These are phyloP conservation scores for Trogon melanurus DNA, from an alignment of 2,113 vertebrate genomes.

Conservation along the genomic window DNA sequence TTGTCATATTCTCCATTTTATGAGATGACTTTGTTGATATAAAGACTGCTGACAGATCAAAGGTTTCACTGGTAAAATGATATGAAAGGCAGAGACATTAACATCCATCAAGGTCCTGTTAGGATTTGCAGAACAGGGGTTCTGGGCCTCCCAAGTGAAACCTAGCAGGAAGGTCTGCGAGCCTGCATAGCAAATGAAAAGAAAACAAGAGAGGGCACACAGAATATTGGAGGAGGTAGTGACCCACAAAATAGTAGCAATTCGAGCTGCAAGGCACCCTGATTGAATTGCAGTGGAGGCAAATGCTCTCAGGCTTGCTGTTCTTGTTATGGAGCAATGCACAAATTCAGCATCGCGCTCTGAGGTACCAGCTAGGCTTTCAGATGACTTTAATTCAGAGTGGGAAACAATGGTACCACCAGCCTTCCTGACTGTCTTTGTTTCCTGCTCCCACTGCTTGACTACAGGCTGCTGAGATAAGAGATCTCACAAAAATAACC, in stretches of 20 bases:
- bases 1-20: conserved; percentile 76
- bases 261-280: conserved; percentile 58
- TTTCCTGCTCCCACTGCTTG: conserved; percentile 1
- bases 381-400: neutral
- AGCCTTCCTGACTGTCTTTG: conserved; percentile 6
- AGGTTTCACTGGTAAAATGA: conserved; percentile 85
- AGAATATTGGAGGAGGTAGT: conserved; percentile 79
- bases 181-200: conserved; percentile 74
- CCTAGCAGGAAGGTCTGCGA: conserved; percentile 79
- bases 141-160: conserved; percentile 87
- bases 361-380: conserved; percentile 10
- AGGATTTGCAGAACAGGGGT: conserved; percentile 85
- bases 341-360: neutral
- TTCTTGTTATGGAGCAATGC: neutral
- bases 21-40: conserved; percentile 75
- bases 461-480: neutral
- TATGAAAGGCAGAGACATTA: conserved; percentile 88
- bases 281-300: conserved; percentile 53
- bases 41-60: conserved; percentile 89
- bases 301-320: conserved; percentile 25
- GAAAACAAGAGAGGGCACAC: conserved; percentile 75
- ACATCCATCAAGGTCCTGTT: conserved; percentile 90
- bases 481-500: neutral
- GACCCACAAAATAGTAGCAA: conserved; percentile 74
- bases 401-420: neutral